These are phyloP conservation scores for Eretmodus cyanostictus DNA, from an alignment of 2,113 vertebrate species.

Conservation along the genomic window DNA sequence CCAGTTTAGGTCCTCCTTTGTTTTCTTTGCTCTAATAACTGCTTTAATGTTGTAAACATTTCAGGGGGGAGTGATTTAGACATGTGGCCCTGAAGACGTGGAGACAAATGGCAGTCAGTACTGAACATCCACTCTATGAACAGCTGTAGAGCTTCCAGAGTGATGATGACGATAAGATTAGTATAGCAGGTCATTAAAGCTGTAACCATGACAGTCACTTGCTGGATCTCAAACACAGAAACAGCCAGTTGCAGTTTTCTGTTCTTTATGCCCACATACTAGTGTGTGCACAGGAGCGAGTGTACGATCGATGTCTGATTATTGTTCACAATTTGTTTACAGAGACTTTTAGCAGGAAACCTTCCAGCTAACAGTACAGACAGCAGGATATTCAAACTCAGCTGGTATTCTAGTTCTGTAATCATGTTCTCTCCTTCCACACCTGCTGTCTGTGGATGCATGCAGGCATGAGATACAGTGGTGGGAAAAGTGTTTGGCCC, in stretches of 20 bases:
- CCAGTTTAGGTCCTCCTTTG: not conserved
- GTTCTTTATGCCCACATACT: not conserved
- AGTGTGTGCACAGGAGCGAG: fast-evolving
- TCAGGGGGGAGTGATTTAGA: constrained; percentile 32
- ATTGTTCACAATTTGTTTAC: not conserved
- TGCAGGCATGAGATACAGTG: not conserved
- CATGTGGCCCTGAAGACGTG: not conserved
- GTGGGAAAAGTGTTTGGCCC: fast-evolving
- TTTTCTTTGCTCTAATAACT: not conserved
- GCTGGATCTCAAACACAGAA: not conserved
- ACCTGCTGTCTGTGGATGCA: not conserved
- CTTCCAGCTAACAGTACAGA: not conserved
- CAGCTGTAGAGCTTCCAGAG: constrained; percentile 15
- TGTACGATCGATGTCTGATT: not conserved
- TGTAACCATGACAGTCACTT: constrained; percentile 33
- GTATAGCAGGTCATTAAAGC: constrained; percentile 37
- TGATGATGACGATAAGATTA: constrained; percentile 20
- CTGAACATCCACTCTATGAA: constrained; percentile 13
- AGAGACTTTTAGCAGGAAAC: not conserved
- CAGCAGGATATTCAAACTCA: not conserved
- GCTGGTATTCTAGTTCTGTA: not conserved
- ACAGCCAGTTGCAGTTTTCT: not conserved
- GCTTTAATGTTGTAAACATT: constrained; percentile 7
- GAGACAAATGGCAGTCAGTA: constrained; percentile 39
- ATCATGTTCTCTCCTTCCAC: not conserved